Evolutionary conservation across 2,113 vertebrate species (phyloP), one percentile per base, ranked within the genome.

Genomic region (Phoenicopterus ruber): DNA sequence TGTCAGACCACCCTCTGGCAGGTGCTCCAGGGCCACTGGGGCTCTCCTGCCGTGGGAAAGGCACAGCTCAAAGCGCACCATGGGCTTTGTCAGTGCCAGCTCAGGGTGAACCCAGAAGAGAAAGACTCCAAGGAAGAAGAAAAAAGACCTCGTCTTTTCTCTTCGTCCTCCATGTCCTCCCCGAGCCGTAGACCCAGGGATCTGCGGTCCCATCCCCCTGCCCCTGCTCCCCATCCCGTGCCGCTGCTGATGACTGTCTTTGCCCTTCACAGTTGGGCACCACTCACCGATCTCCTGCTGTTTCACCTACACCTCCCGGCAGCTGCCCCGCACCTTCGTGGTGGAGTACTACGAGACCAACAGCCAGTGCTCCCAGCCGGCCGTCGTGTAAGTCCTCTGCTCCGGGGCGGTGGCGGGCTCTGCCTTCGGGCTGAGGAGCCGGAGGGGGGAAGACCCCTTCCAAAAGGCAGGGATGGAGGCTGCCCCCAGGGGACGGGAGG

Each of bases 211-310:
- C 74, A 88, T 10, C 21, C 84, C 77, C 47, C 17, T 47, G 20
- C 19, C 42, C 32, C 50, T n/a, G 34, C 8, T 52, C 26, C 34
- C 47, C 58, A 28, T 14, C 72, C 49, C 14, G n/a, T 50, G 29
- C 14, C 67, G 12, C 40, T 62, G 31, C 78, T 95, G 28, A 82
- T 1, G 5, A 22, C 16, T 3, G 0, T 17, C 24, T 69, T 74
- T 65, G 78, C 65, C 57, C 58, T 86, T 85, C 61, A 49, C 94
- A 98, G 98, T 98, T 92, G 98, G 96, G 9, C 97, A 97, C 0
- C 97, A 98, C 69, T 97, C 97, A 25, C 98, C 98, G 0, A 98
- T 96, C 0, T 86, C 97, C 82, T 98, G 98, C 95, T 98, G 98
- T 71, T 98, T 98, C 91, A 78, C 91, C 70, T 98, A 97, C 36